Evolutionary conservation across 53 echinoderm and acorn worm species (phyloP).

Genomic region (Zoroaster sp.): DNA sequence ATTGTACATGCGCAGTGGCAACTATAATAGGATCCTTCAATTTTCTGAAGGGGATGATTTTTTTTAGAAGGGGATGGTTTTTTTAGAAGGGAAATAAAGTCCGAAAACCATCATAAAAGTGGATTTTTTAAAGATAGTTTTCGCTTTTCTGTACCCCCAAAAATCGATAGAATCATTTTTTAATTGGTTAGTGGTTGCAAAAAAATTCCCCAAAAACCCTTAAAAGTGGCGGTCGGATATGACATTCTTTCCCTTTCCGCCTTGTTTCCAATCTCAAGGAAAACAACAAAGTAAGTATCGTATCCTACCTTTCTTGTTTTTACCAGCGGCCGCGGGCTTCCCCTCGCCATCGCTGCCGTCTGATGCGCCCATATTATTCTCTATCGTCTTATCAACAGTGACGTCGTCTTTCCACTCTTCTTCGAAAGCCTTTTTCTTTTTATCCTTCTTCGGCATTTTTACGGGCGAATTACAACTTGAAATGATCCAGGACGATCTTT

Average conservation of each 20-base stretch:
- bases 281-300: background rate
- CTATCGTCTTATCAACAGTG: background rate
- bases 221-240: too few relatives aligned
- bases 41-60: too few relatives aligned
- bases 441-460: conserved; percentile 56
- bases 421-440: conserved; percentile 6
- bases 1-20: too few relatives aligned
- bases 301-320: conserved; percentile 32
- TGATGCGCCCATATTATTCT: background rate
- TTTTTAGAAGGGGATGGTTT: too few relatives aligned
- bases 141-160: too few relatives aligned
- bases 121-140: too few relatives aligned
- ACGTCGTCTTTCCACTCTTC: conserved; percentile 36
- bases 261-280: background rate
- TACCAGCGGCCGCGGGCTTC: background rate
- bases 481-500: background rate
- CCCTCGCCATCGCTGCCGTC: conserved; percentile 16
- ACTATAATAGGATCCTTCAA: too few relatives aligned
- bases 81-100: too few relatives aligned
- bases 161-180: too few relatives aligned
- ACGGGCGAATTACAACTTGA: background rate
- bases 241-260: too few relatives aligned
- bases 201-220: background rate
- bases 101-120: too few relatives aligned
- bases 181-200: too few relatives aligned